Evolutionary conservation across 2,113 vertebrate species (phyloP).

Genomic region (Acanthisitta chloris): DNA sequence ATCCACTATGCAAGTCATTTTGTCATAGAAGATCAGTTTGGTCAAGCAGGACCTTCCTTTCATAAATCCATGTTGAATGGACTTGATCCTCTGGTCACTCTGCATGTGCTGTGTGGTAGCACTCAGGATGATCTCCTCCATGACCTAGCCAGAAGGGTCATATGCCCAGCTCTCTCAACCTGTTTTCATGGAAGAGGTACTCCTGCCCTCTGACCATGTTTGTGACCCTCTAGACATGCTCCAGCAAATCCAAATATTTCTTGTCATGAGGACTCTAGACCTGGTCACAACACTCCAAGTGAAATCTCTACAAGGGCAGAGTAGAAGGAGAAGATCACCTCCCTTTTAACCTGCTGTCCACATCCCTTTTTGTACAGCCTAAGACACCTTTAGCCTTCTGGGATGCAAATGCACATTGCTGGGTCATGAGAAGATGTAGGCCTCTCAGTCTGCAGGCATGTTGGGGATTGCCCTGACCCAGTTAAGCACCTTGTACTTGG

Average conservation of each 20-base stretch:
- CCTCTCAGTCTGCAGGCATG: not conserved
- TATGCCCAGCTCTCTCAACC: not conserved
- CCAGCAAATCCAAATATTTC: not conserved
- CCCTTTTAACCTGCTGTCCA: not conserved
- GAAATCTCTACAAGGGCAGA: not conserved
- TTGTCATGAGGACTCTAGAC: not conserved
- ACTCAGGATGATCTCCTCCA: too few relatives aligned
- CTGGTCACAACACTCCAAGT: not conserved
- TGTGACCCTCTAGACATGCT: not conserved
- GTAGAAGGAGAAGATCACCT: not conserved
- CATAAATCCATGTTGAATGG: too few relatives aligned
- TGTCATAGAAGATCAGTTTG: too few relatives aligned
- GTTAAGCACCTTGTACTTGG: not conserved
- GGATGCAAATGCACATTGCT: not conserved
- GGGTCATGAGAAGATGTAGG: too few relatives aligned
- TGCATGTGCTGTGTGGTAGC: too few relatives aligned
- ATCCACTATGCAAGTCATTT: too few relatives aligned
- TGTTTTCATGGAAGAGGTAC: not conserved
- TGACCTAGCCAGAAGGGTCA: too few relatives aligned
- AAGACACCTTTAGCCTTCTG: not conserved
- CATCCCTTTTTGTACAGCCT: not conserved
- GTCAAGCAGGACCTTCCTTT: too few relatives aligned
- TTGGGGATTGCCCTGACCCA: not conserved
- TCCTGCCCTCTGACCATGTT: not conserved
- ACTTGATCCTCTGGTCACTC: too few relatives aligned